phyloP scores from a whole-genome alignment of 2,797 vertebrate species.

The Pangasius macronema region DNA sequence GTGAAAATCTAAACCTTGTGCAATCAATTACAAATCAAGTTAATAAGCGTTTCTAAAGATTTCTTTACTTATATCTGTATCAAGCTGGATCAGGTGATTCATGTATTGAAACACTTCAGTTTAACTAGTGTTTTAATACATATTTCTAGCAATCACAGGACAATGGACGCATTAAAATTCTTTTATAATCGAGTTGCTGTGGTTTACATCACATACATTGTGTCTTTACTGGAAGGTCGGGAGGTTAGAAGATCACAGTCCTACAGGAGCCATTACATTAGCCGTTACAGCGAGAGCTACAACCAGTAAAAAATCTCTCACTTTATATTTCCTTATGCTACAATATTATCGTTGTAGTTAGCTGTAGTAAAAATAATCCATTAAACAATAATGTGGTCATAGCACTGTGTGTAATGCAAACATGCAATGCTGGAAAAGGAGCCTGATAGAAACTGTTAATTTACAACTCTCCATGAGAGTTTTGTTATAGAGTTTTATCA shows the following conservation, averaged over 20 bases:
- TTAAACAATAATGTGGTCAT: not conserved
- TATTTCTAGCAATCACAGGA: not conserved
- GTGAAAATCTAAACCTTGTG: not conserved
- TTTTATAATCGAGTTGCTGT: not conserved
- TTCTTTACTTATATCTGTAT: not conserved
- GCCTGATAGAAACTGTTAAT: not conserved
- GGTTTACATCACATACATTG: not conserved
- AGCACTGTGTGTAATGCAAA: not conserved
- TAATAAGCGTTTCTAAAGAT: no score
- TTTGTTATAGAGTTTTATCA: not conserved
- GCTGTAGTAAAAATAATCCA: not conserved
- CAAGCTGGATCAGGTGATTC: not conserved
- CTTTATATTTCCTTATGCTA: not conserved
- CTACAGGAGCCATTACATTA: not conserved
- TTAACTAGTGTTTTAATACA: not conserved
- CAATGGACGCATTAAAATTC: no score
- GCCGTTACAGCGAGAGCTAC: not conserved
- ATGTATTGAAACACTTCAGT: not conserved
- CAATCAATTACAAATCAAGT: not conserved
- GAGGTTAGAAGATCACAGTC: not conserved
- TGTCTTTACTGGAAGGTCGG: not conserved
- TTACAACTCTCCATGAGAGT: not conserved
- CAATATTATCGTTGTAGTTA: not conserved
- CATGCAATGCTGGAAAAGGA: not conserved
- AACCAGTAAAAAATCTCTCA: not conserved